Percentiles rank a stretch among this genome's conserved stretches.
Evolutionary conservation across 53 echinoderm and acorn worm genomes (phyloP).

Genomic region (Patiria pectinifera): DNA sequence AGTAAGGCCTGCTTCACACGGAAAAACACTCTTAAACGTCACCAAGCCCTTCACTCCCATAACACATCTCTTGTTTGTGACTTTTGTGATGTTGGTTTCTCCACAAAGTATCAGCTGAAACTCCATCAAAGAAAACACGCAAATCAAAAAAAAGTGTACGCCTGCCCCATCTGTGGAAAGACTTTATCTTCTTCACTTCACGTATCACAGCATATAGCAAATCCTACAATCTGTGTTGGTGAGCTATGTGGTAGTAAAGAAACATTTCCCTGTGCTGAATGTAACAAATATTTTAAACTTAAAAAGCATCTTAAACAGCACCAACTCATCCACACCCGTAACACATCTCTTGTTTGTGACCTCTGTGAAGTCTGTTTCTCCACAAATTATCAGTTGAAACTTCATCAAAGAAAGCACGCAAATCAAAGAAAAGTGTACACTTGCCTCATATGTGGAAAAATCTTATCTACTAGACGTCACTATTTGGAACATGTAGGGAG

Average conservation of each 20-base stretch:
- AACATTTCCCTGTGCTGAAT: no score
- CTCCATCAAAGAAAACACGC: background rate
- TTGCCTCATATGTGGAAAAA: slow-evolving; percentile 1
- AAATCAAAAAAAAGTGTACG: background rate
- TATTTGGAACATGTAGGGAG: background rate
- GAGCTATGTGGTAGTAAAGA: no score
- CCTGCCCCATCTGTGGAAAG: slow-evolving; percentile 4
- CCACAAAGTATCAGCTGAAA: background rate
- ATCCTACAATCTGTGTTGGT: no score
- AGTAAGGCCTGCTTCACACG: background rate
- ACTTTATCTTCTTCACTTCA: background rate
- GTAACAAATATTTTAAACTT: no score
- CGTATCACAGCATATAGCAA: no score
- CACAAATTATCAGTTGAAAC: background rate
- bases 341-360: background rate
- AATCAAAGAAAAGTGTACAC: background rate
- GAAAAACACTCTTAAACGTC: no score
- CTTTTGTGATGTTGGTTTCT: slow-evolving; percentile 15
- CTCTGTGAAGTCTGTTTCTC: slow-evolving; percentile 12
- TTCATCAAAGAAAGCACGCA: slow-evolving; percentile 14
- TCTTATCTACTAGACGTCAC: no score
- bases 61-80: background rate
- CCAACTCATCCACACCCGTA: background rate
- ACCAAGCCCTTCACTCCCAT: no score
- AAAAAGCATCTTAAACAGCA: background rate